These are phyloP conservation scores for Fopius arisanus DNA, from an alignment of 1,140 invertebrate genomes.

Conservation along the genomic window DNA sequence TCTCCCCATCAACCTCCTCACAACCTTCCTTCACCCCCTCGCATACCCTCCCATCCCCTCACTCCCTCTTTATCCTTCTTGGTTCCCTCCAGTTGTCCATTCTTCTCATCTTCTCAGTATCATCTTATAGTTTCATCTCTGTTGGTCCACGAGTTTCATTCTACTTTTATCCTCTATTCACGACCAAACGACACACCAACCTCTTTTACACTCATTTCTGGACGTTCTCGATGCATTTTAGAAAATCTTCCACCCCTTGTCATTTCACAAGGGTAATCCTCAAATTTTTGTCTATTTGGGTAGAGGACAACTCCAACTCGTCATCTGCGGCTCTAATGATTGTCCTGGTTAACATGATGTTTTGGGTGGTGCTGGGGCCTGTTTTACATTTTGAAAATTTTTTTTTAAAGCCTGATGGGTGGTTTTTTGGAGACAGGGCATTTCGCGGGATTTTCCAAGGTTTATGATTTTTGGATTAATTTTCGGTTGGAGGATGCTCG, in stretches of 20 bases:
- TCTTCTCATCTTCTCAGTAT: conserved; percentile 13
- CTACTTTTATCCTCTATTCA: conserved; percentile 4
- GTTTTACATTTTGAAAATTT: too few relatives aligned
- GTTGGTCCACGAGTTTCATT: neutral
- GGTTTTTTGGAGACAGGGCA: neutral
- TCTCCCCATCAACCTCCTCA: conserved; percentile 63
- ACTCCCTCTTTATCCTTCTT: conserved; percentile 25
- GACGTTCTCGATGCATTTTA: neutral
- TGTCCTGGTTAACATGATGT: neutral
- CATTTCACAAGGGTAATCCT: too few relatives aligned
- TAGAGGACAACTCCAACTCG: too few relatives aligned
- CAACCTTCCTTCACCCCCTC: conserved; percentile 30
- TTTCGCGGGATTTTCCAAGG: neutral
- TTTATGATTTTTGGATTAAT: neutral
- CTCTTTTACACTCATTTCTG: neutral
- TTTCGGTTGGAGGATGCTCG: neutral
- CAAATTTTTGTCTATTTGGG: too few relatives aligned
- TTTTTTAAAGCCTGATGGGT: too few relatives aligned
- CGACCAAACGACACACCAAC: conserved; percentile 8
- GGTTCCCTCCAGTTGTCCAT: conserved; percentile 24
- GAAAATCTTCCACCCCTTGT: neutral
- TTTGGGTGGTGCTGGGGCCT: neutral
- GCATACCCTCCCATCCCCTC: conserved; percentile 31
- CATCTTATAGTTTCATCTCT: conserved; percentile 27
- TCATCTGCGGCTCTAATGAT: neutral